Evolutionary conservation across 2,797 vertebrate genomes (phyloP).

Genomic region (Mormyrops boulengeri): DNA sequence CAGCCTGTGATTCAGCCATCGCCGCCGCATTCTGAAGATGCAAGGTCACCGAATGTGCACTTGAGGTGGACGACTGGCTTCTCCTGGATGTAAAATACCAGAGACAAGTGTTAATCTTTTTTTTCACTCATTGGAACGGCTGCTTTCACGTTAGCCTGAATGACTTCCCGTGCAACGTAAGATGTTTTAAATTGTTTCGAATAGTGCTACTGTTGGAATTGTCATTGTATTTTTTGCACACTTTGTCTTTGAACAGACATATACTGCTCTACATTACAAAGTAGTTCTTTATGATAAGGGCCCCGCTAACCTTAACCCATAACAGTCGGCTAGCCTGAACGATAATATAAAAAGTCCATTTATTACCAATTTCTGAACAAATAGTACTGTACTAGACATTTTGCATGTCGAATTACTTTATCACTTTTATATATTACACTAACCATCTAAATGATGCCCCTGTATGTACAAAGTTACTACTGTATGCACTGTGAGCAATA

Average conservation of each 20-base stretch:
- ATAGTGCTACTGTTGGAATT: neutral
- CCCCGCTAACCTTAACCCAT: neutral
- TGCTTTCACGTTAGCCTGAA: neutral
- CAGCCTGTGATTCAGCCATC: conserved; percentile 15
- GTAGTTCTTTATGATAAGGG: neutral
- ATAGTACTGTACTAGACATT: neutral
- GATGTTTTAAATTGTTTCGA: neutral
- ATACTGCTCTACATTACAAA: neutral
- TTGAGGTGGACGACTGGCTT: neutral
- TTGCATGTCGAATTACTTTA: neutral
- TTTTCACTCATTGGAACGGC: neutral
- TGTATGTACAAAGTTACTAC: neutral
- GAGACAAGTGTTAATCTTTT: neutral
- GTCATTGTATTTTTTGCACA: neutral
- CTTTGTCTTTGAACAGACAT: neutral
- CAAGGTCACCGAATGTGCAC: conserved; percentile 6
- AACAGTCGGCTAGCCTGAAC: neutral
- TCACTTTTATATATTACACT: neutral
- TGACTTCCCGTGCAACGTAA: neutral
- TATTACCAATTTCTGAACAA: neutral
- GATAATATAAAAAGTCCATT: neutral
- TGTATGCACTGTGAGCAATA: neutral
- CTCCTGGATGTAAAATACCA: neutral
- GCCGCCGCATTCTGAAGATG: neutral
- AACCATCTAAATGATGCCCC: neutral